Conservation (phyloP, 2,888 invertebrate species). For the Xestia sexstrigata region DNA sequence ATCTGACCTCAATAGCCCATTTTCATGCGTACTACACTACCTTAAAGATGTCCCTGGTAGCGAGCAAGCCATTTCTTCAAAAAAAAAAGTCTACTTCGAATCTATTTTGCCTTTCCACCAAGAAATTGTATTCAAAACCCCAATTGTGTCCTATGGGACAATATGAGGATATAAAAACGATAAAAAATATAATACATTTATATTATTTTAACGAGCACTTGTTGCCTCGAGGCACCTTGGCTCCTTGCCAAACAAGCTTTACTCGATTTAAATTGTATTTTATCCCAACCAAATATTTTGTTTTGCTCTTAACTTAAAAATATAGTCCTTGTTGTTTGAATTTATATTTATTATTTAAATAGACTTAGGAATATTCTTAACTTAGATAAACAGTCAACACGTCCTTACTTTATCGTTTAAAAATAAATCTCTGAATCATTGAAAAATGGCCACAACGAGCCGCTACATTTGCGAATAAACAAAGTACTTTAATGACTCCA, state of each 20-base stretch:
- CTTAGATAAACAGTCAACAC: not conserved
- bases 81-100: not conserved
- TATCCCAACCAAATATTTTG: slow-evolving; percentile 53
- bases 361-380: not conserved
- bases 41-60: not conserved
- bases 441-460: not conserved
- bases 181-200: slow-evolving; percentile 60
- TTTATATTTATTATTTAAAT: slow-evolving; percentile 6
- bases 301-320: slow-evolving; percentile 34
- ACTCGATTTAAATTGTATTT: slow-evolving; percentile 59
- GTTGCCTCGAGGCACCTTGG: slow-evolving; percentile 71
- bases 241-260: slow-evolving; percentile 65
- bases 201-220: slow-evolving; percentile 69
- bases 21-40: not conserved
- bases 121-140: slow-evolving; percentile 35
- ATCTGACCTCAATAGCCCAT: not conserved
- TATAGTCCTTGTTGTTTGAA: slow-evolving; percentile 18
- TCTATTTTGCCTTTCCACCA: not conserved
- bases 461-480: not conserved
- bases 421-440: not conserved
- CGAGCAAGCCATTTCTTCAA: not conserved
- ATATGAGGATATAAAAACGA: slow-evolving; percentile 34
- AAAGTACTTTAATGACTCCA: not conserved
- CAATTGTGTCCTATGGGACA: slow-evolving; percentile 30
- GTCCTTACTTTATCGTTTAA: not conserved